phyloP scores from a whole-genome alignment of 2,888 invertebrate species.

The Corbicula japonica region DNA sequence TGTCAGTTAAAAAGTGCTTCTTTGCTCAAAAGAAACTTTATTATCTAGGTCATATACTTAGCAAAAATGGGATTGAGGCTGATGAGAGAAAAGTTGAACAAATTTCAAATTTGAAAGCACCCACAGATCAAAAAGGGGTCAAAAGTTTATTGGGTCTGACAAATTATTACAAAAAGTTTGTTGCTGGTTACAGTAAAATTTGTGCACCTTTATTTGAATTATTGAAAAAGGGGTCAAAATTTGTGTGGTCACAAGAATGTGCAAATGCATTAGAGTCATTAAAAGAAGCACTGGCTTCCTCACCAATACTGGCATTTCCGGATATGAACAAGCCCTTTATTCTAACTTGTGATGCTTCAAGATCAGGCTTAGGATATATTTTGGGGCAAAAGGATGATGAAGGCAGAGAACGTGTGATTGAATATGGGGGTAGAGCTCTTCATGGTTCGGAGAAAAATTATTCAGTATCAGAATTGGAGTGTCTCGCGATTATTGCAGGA shows the following conservation, averaged over 20 bases:
- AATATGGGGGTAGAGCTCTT: conserved; percentile 86
- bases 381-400: conserved; percentile 57
- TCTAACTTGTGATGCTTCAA: conserved; percentile 59
- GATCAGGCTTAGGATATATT: conserved; percentile 57
- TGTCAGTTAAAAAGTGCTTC: conserved; percentile 32
- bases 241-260: conserved; percentile 54
- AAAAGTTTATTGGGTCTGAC: conserved; percentile 61
- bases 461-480: conserved; percentile 57
- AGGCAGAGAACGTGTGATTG: conserved; percentile 57
- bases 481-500: conserved; percentile 64
- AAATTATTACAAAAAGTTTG: conserved; percentile 59
- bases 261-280: conserved; percentile 52
- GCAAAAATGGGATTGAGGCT: conserved; percentile 49
- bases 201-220: conserved; percentile 46
- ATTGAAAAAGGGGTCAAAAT: conserved; percentile 30
- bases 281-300: conserved; percentile 47
- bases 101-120: conserved; percentile 37
- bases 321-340: conserved; percentile 56
- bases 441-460: conserved; percentile 60
- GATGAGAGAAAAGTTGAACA: conserved; percentile 55
- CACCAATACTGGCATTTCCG: conserved; percentile 64
- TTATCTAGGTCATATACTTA: conserved; percentile 56
- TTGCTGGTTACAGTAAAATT: conserved; percentile 50
- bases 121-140: conserved; percentile 50
- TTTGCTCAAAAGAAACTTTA: conserved; percentile 33